Base-by-base conservation (phyloP, 2,888 invertebrate genomes). In the Drosophila prostipennis region DNA sequence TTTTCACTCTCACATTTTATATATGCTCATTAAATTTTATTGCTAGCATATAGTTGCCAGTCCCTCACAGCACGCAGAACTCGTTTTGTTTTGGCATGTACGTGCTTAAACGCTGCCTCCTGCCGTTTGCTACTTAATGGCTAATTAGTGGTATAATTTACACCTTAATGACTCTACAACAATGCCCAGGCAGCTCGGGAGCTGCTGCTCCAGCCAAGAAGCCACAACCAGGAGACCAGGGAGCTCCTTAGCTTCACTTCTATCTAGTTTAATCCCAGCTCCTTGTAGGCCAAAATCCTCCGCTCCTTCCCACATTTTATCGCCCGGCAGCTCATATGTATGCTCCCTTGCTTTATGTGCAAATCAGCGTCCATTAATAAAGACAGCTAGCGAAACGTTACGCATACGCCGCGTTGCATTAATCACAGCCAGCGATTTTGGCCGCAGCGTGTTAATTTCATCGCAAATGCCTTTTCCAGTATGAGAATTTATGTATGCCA, bases 111-210 rank as follows among this genome's bases (percentile, higher is more conserved):
- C 57, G 57, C 57, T 75, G 68, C 58, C 59, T 77, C 45, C 65
- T 72, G 46, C 72, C 69, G 71, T 74, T 54, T 69, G 76, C 76
- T 76, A 68, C 84, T 82, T 86, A 88, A 86, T 77, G 87, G 79
- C 77, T 84, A 88, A 84, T 88, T 88, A 83, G 87, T 78, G 87
- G 84, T 79, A 88, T 88, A 82, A 88, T 88, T 88, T 89, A 80
- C 87, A 88, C 84, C 82, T 88, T 81, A 88, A 89, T 88, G 86
- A 87, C 80, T 76, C 79, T 78, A 70, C 73, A 86, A 76, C 72
- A 80, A 74, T 72, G 70, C 67, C 71, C 49, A 40, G 56, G 57
- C 52, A 51, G 43, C 73, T 61, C 23, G 16, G 36, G 23, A 3
- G 29, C n/a, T 39, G 34, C 59, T 34, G 46, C 29, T 48, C 29